These are phyloP conservation scores for Myopa testacea DNA, from an alignment of 2,888 invertebrate species.

Conservation along the genomic window DNA sequence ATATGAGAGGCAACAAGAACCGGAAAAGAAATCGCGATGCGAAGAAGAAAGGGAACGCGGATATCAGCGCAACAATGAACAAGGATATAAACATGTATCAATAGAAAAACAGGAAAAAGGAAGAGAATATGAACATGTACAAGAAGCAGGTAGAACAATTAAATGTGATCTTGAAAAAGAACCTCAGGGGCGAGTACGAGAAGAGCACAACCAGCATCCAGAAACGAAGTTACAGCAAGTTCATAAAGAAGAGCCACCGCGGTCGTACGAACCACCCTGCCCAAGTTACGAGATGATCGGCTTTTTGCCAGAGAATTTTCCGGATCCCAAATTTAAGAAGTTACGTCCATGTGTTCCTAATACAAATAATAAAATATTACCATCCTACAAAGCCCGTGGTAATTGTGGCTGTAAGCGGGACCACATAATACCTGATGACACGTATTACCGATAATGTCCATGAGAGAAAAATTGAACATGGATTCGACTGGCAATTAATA, in stretches of 20 bases:
- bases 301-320: constrained; percentile 66
- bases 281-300: constrained; percentile 69
- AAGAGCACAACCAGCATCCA: too few relatives aligned
- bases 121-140: too few relatives aligned
- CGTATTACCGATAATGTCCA: constrained; percentile 3
- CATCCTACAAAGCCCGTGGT: constrained; percentile 41
- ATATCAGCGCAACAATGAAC: background rate
- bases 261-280: constrained; percentile 48
- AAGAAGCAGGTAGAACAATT: too few relatives aligned
- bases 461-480: too few relatives aligned
- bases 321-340: constrained; percentile 58
- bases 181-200: too few relatives aligned
- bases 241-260: too few relatives aligned
- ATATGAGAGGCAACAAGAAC: constrained; percentile 46
- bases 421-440: constrained; percentile 53
- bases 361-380: background rate
- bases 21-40: constrained; percentile 37
- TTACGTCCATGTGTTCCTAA: background rate
- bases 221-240: too few relatives aligned
- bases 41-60: constrained; percentile 49
- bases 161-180: too few relatives aligned
- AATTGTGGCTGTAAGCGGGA: constrained; percentile 61
- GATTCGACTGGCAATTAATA: too few relatives aligned
- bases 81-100: too few relatives aligned
- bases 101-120: too few relatives aligned